Percentiles rank a stretch among this genome's conserved stretches.
Evolutionary conservation across 2,888 invertebrate genomes (phyloP).

Genomic region (Drosophila merina): DNA sequence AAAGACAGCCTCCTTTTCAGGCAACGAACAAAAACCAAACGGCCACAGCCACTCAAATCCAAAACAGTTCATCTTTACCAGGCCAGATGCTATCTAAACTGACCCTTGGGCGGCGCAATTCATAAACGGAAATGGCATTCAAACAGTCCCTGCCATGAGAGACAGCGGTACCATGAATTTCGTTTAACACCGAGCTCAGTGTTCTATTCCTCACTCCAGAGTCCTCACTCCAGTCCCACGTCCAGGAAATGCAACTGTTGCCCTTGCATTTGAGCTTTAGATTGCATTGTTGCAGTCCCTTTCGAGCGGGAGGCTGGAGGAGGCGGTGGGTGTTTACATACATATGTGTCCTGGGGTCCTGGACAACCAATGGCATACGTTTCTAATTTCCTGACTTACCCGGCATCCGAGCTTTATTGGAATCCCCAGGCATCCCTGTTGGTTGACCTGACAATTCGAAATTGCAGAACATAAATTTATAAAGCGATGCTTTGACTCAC

Average conservation of each 20-base stretch:
- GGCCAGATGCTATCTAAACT: constrained; percentile 1
- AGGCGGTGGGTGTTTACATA: not conserved
- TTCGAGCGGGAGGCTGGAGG: not conserved
- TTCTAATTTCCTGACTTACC: constrained; percentile 69
- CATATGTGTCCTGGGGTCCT: constrained; percentile 8
- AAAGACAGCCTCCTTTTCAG: not conserved
- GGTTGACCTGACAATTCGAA: constrained; percentile 50
- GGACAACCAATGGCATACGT: constrained; percentile 64
- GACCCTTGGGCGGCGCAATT: constrained; percentile 45
- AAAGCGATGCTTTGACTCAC: constrained; percentile 59
- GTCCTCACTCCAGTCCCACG: not conserved
- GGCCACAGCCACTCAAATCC: constrained; percentile 15
- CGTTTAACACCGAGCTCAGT: constrained; percentile 51
- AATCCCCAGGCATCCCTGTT: constrained; percentile 10
- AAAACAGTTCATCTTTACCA: constrained; percentile 20
- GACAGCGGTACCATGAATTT: constrained; percentile 50
- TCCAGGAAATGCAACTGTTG: constrained; percentile 65
- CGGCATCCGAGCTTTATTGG: constrained; percentile 5
- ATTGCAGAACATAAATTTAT: constrained; percentile 62
- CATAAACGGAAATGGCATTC: constrained; percentile 70
- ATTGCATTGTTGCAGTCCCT: constrained; percentile 44
- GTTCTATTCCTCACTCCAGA: not conserved
- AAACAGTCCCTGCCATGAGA: constrained; percentile 67
- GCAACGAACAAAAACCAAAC: not conserved
- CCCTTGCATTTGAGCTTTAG: constrained; percentile 55